These are phyloP conservation scores for Buceros bicornis DNA, from an alignment of 2,797 vertebrate species.

Conservation along the genomic window DNA sequence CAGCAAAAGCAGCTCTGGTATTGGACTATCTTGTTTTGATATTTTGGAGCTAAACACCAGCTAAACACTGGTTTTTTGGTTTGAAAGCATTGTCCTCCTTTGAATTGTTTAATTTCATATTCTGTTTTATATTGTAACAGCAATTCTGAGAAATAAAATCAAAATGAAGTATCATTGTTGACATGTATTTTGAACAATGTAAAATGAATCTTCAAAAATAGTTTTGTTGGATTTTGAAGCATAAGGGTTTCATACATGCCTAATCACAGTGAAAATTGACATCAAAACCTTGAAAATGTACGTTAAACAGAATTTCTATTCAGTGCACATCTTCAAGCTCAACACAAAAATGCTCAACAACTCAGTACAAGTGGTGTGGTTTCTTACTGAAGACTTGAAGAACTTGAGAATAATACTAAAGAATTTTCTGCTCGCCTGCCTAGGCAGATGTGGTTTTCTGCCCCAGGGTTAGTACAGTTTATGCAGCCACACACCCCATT, in stretches of 20 bases:
- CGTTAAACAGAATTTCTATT: neutral
- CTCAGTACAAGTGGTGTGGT: neutral
- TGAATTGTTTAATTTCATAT: neutral
- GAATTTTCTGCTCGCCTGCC: slow-evolving; percentile 1
- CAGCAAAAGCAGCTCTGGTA: neutral
- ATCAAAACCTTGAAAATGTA: neutral
- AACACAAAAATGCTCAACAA: neutral
- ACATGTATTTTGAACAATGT: neutral
- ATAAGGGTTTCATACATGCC: neutral
- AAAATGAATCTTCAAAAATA: neutral
- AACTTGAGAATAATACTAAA: neutral
- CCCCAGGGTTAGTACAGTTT: neutral
- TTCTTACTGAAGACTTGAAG: slow-evolving; percentile 4
- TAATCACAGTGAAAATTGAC: neutral
- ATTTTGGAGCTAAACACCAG: neutral
- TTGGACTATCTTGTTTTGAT: neutral
- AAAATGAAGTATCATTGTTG: neutral
- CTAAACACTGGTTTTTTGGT: neutral
- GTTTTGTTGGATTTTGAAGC: neutral
- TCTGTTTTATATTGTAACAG: neutral
- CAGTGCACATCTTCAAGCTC: neutral
- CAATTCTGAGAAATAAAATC: neutral
- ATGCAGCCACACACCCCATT: neutral
- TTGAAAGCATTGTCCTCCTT: neutral
- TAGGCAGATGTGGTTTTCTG: slow-evolving; percentile 18